Percentiles rank a stretch among this genome's conserved stretches.
Evolutionary conservation across 2,113 vertebrate species (phyloP).

Genomic region (Regulus satrapa): DNA sequence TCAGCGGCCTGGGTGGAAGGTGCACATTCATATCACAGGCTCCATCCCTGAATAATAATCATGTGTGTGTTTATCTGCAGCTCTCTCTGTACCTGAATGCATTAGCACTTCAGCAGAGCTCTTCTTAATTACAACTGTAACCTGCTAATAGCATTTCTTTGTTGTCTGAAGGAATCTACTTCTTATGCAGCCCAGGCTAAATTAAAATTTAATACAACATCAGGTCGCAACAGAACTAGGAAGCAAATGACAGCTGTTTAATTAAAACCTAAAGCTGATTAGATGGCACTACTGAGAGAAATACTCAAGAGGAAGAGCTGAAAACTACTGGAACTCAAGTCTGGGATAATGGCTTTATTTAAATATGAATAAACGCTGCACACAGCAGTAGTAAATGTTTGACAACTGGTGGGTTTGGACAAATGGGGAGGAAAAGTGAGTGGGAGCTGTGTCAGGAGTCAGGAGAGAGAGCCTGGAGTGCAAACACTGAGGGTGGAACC

Average conservation of each 20-base stretch:
- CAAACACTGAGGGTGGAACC: background rate
- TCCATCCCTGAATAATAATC: background rate
- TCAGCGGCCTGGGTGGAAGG: background rate
- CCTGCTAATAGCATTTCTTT: slow-evolving; percentile 66
- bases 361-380: slow-evolving; percentile 45
- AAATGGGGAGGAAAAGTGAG: background rate
- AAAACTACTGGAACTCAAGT: slow-evolving; percentile 59
- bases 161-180: slow-evolving; percentile 68
- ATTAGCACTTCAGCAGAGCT: slow-evolving; percentile 50
- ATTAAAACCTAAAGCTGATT: slow-evolving; percentile 73
- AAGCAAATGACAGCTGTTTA: slow-evolving; percentile 73
- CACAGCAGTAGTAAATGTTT: slow-evolving; percentile 23
- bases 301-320: slow-evolving; percentile 58
- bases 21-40: background rate
- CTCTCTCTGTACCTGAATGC: background rate
- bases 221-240: slow-evolving; percentile 67
- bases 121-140: slow-evolving; percentile 69
- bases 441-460: background rate
- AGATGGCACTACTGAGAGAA: slow-evolving; percentile 63
- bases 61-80: background rate
- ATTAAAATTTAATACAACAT: slow-evolving; percentile 77
- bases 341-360: slow-evolving; percentile 60
- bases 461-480: background rate
- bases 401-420: slow-evolving; percentile 42
- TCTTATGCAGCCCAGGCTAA: slow-evolving; percentile 63